Evolutionary conservation across 2,113 vertebrate genomes (phyloP).

Genomic region (Poeciliopsis retropinna): DNA sequence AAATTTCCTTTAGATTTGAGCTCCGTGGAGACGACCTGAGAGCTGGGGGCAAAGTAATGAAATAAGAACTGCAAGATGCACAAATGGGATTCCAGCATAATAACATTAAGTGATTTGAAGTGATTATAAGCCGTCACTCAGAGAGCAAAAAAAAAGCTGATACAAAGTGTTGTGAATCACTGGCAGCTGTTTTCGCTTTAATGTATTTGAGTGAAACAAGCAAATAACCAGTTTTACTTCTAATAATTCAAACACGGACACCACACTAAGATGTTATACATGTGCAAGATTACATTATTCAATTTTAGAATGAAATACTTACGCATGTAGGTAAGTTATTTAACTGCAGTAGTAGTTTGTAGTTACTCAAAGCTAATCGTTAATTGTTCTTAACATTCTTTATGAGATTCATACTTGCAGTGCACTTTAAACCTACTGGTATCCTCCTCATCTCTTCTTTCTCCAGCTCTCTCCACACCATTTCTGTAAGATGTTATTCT

Average conservation of each 20-base stretch:
- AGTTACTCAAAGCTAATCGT: no score
- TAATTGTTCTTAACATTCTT: no score
- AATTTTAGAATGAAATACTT: neutral
- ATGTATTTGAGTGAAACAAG: neutral
- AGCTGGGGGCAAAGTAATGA: constrained; percentile 29
- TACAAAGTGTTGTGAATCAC: constrained; percentile 1
- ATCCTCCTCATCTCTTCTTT: no score
- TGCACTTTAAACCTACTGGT: no score
- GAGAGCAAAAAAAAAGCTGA: constrained; percentile 16
- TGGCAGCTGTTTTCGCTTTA: constrained; percentile 5
- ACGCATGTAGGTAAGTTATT: neutral
- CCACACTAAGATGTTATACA: neutral
- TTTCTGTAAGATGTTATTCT: no score
- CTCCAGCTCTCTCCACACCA: no score
- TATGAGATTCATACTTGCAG: no score
- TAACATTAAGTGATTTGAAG: constrained; percentile 51
- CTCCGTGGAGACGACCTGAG: constrained; percentile 29
- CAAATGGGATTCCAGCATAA: constrained; percentile 46
- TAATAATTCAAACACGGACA: constrained; percentile 9
- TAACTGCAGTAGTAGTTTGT: neutral
- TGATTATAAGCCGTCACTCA: constrained; percentile 29
- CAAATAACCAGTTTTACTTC: neutral
- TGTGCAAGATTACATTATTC: neutral
- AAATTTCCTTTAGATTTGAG: constrained; percentile 31
- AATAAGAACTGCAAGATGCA: constrained; percentile 42